Base-by-base conservation (phyloP, 2,888 invertebrate species). In the Dolomedes plantarius region DNA sequence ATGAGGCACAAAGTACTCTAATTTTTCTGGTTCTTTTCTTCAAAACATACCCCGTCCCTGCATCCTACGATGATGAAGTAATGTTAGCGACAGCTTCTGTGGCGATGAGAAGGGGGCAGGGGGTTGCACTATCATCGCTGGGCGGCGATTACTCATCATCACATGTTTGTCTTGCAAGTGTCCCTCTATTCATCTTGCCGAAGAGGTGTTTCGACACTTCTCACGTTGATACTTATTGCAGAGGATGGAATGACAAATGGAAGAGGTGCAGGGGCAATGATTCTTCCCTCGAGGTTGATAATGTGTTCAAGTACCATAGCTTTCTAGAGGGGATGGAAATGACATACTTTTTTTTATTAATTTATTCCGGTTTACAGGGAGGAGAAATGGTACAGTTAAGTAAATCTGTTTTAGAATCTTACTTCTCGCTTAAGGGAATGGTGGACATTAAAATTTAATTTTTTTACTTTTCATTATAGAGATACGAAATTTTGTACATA, bases 111-210 rank as follows among this genome's bases (percentile, higher is more conserved):
- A 56, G 56, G 23, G 56, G 5, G 11, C 23, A 1, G 16, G 46
- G 7, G 16, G 6, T 5, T 11, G n/a, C 6, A 41, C 41, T 46
- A 46, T 46, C 41, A 46, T 56, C 56, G 7, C 23, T 56, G 56
- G 56, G n/a, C 56, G 56, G 56, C 23, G 56, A 56, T 56, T 56
- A 56, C 56, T 56, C 56, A 56, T 56, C 56, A 56, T 56, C 56
- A 6, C 46, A 46, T 46, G 16, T 46, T 46, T 46, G 46, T 46
- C 46, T 46, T 46, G 23, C 56, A 23, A 56, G 56, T 56, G 56
- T 56, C 56, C 56, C 56, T 56, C 56, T 56, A 19, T 56, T 56
- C 56, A 56, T 56, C 56, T 56, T 56, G 56, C 23, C 56, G 56
- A 23, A 5, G 19, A 56, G 23, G 56, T 56, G 23, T 56, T 56